These are phyloP conservation scores for Axea sp. DNA, from an alignment of 2,888 invertebrate genomes.

Conservation along the genomic window DNA sequence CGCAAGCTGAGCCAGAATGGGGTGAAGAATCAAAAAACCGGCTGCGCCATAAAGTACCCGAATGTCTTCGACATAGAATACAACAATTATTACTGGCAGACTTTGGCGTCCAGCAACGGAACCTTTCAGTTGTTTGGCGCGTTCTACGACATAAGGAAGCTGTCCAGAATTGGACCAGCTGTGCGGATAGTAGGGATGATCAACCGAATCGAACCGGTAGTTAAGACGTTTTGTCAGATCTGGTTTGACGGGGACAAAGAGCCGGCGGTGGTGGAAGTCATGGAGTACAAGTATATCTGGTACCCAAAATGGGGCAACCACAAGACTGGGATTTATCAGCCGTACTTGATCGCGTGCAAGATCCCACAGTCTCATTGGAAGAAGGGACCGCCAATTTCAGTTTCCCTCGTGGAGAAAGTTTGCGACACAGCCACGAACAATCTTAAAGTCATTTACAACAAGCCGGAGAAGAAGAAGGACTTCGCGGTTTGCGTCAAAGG, in stretches of 20 bases:
- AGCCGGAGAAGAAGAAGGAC: constrained; percentile 87
- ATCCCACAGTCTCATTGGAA: constrained; percentile 87
- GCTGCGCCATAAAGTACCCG: constrained; percentile 83
- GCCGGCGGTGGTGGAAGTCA: constrained; percentile 89
- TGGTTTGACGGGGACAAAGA: constrained; percentile 93
- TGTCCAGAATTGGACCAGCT: constrained; percentile 90
- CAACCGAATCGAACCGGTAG: constrained; percentile 91
- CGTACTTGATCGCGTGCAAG: constrained; percentile 93
- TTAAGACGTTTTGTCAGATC: constrained; percentile 91
- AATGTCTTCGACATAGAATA: constrained; percentile 94
- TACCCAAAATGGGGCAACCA: constrained; percentile 97
- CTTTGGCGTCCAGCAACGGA: constrained; percentile 89
- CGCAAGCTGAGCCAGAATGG: constrained; percentile 73
- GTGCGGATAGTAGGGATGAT: constrained; percentile 93
- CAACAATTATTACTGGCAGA: constrained; percentile 97
- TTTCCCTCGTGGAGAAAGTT: constrained; percentile 90
- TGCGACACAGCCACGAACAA: constrained; percentile 80
- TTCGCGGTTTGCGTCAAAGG: constrained; percentile 97
- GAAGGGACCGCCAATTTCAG: constrained; percentile 88
- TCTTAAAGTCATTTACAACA: constrained; percentile 86
- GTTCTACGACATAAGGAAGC: constrained; percentile 89
- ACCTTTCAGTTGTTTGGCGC: constrained; percentile 95
- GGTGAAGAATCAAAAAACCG: constrained; percentile 34
- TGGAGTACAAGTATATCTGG: constrained; percentile 97
- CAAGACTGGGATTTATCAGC: constrained; percentile 93